Conservation (phyloP, 2,113 vertebrate species). For the Myotis brandtii region DNA sequence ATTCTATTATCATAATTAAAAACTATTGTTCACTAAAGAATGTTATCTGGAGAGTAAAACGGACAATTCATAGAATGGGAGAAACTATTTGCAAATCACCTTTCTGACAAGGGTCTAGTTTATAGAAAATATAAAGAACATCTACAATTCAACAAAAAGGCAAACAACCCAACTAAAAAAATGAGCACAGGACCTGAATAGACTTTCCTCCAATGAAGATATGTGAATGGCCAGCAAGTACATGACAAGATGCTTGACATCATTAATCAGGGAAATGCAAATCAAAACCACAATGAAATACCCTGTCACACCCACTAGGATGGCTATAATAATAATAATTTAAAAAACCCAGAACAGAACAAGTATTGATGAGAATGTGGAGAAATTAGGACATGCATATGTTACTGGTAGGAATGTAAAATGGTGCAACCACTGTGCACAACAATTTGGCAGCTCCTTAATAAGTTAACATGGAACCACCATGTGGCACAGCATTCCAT, state of each 20-base stretch:
- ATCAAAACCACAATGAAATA: not conserved
- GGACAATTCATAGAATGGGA: not conserved
- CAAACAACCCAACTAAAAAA: not conserved
- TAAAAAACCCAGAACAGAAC: not conserved
- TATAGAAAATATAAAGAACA: not conserved
- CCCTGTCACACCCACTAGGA: not conserved
- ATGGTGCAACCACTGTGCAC: not conserved
- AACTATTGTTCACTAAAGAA: not conserved
- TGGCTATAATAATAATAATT: not conserved
- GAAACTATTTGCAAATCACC: not conserved
- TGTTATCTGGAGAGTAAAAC: not conserved
- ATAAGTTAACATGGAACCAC: not conserved
- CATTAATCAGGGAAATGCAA: not conserved
- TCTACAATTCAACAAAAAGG: not conserved
- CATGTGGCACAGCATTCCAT: not conserved
- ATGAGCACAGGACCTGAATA: not conserved
- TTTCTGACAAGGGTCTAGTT: not conserved
- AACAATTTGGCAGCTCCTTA: not conserved
- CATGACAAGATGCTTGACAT: not conserved
- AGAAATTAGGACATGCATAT: not conserved
- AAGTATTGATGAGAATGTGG: not conserved
- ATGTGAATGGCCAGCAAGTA: not conserved
- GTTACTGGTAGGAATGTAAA: not conserved
- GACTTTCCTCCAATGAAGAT: not conserved
- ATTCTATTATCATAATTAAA: slow-evolving; percentile 45